phyloP scores from a whole-genome alignment of 2,888 invertebrate species.

The Bhutanitis thaidina region DNA sequence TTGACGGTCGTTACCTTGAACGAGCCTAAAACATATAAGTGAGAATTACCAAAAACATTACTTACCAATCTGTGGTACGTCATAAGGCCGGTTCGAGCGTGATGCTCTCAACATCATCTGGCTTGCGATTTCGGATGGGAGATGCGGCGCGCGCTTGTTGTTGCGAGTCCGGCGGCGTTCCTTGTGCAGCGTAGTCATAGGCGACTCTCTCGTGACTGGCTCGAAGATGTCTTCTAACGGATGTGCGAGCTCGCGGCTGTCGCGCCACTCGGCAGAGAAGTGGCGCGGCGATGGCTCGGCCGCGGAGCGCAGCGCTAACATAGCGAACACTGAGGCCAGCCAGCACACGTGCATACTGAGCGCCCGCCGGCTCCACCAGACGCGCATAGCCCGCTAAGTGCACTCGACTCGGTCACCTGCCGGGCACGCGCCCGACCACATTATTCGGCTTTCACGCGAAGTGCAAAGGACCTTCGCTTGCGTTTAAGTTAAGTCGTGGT shows the following conservation, averaged over 20 bases:
- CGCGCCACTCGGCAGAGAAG: constrained; percentile 54
- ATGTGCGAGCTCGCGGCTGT: constrained; percentile 50
- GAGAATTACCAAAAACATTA: too few relatives aligned
- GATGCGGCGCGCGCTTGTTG: constrained; percentile 60
- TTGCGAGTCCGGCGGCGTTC: constrained; percentile 46
- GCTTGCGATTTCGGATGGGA: constrained; percentile 82
- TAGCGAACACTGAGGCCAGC: constrained; percentile 63
- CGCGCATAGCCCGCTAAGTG: constrained; percentile 63
- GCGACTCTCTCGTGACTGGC: constrained; percentile 39
- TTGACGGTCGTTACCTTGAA: too few relatives aligned
- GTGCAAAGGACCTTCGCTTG: not conserved
- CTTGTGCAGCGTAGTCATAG: constrained; percentile 53
- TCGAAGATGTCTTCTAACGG: constrained; percentile 67
- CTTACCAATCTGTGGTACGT: constrained; percentile 93
- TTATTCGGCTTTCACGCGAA: constrained; percentile 48
- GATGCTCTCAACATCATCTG: constrained; percentile 89
- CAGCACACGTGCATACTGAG: constrained; percentile 69
- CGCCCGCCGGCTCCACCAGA: constrained; percentile 56
- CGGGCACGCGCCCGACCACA: constrained; percentile 70
- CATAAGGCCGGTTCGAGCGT: constrained; percentile 88
- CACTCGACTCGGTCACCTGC: constrained; percentile 53
- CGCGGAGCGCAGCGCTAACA: constrained; percentile 63
- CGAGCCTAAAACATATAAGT: too few relatives aligned
- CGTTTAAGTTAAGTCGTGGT: not conserved
- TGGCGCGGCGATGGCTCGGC: constrained; percentile 62